phyloP scores from a whole-genome alignment of 2,113 vertebrate species.

The Uria lomvia region DNA sequence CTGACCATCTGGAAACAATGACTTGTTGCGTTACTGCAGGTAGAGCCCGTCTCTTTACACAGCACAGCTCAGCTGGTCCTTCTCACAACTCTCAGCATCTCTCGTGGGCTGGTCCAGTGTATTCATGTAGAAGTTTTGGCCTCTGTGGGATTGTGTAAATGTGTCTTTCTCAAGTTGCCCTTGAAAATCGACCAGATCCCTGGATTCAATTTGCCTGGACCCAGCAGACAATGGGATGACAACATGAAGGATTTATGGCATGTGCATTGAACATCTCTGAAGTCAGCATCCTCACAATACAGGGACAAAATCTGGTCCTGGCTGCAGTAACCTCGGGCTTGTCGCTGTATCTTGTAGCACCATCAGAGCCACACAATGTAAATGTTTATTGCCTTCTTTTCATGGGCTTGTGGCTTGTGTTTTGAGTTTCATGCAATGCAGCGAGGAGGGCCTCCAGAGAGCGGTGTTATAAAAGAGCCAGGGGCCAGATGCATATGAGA shows the following conservation, averaged over 20 bases:
- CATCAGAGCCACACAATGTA: background rate
- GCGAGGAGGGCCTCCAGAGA: background rate
- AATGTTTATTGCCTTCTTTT: conserved; percentile 2
- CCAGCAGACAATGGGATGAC: conserved; percentile 18
- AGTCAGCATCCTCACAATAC: background rate
- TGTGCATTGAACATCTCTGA: background rate
- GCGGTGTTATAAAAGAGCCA: background rate
- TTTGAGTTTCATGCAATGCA: background rate
- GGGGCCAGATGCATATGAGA: background rate
- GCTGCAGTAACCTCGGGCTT: background rate
- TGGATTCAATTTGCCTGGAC: background rate
- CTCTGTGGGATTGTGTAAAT: background rate
- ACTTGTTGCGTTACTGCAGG: background rate
- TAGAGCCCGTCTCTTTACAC: background rate
- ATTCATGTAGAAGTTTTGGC: background rate
- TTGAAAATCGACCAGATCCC: background rate
- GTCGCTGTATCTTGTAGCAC: background rate
- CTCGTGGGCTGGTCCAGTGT: background rate
- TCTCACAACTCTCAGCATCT: background rate
- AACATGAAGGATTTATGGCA: background rate
- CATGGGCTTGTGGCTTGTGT: background rate
- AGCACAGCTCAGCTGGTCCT: background rate
- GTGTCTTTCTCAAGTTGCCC: background rate
- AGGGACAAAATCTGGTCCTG: background rate
- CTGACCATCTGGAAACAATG: background rate